Conservation (phyloP, 1,140 invertebrate species). For the Dreissena polymorpha region DNA sequence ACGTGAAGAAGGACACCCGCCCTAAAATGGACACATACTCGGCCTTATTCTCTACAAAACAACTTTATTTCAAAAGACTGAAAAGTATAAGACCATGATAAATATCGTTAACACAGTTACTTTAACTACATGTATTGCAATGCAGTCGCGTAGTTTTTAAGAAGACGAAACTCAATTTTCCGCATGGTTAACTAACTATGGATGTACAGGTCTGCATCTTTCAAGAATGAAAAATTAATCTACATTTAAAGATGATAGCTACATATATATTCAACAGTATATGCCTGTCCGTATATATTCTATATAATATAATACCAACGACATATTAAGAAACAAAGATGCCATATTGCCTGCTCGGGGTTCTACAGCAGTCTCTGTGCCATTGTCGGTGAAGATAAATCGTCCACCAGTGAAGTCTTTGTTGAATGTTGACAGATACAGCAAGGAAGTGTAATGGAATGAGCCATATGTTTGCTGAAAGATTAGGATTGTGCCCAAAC, state of each 20-base stretch:
- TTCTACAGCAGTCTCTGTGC: constrained; percentile 86
- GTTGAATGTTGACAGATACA: constrained; percentile 89
- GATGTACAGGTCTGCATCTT: too few relatives aligned
- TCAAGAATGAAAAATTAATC: not conserved
- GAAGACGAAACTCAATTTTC: not conserved
- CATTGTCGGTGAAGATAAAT: constrained; percentile 89
- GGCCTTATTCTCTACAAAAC: not conserved
- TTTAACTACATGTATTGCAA: not conserved
- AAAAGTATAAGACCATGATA: too few relatives aligned
- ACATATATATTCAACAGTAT: too few relatives aligned
- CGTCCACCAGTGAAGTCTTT: constrained; percentile 90
- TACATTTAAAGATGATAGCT: too few relatives aligned
- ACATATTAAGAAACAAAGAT: too few relatives aligned
- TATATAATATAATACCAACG: too few relatives aligned
- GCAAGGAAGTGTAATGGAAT: constrained; percentile 91
- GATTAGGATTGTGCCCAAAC: not conserved
- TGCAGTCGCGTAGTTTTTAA: not conserved
- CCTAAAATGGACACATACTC: constrained; percentile 78
- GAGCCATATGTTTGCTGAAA: constrained; percentile 89
- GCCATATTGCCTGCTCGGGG: constrained; percentile 84
- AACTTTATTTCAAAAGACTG: too few relatives aligned
- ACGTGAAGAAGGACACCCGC: constrained; percentile 91
- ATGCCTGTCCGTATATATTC: too few relatives aligned
- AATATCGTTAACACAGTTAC: too few relatives aligned
- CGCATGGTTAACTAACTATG: too few relatives aligned